Base-by-base conservation (phyloP, 2,888 invertebrate genomes). In the Thera britannica region DNA sequence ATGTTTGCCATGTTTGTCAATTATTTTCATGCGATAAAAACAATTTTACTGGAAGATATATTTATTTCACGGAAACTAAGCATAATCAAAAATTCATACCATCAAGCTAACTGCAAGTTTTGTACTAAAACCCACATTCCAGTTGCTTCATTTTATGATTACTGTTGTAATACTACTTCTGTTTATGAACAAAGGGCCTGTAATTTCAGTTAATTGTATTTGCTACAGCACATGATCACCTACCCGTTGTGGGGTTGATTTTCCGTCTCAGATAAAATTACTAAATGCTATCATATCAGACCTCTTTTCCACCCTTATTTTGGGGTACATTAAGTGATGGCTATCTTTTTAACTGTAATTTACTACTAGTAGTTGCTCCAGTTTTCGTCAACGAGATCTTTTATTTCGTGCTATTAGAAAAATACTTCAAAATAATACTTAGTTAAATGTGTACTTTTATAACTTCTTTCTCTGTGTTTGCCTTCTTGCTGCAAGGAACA, bases 161-260 rank as follows among this genome's bases (percentile, higher is more conserved):
- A 61, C 57, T 69, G 78, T 73, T 79, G 78, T 80, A 76, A 77
- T 70, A 69, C 72, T 75, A 80, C 79, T 83, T 79, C 79, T 80
- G 80, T 82, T 84, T 81, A 81, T 80, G 81, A 84, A 83, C 83
- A 83, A 84, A 82, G 77, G 78, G 51, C 79, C 67, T 61, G 81
- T 81, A 83, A 84, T 84, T 83, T 79, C 78, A 84, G 80, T 81
- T 85, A 82, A 83, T 84, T 81, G 80, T 82, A 83, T 84, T 83
- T 83, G 79, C 78, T 67, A 75, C 80, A 79, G 83, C 72, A 80
- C 80, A 83, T 83, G 81, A 81, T 81, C 80, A 57, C 69, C 72
- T 80, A 60, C 70, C 71, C 68, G 74, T 73, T 67, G 74, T 70
- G 79, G 78, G 79, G 79, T 80, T 82, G 77, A 78, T 82, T 79